Base-by-base conservation (phyloP, 2,113 vertebrate species). In the Calyptommatus sinebrachiatus region DNA sequence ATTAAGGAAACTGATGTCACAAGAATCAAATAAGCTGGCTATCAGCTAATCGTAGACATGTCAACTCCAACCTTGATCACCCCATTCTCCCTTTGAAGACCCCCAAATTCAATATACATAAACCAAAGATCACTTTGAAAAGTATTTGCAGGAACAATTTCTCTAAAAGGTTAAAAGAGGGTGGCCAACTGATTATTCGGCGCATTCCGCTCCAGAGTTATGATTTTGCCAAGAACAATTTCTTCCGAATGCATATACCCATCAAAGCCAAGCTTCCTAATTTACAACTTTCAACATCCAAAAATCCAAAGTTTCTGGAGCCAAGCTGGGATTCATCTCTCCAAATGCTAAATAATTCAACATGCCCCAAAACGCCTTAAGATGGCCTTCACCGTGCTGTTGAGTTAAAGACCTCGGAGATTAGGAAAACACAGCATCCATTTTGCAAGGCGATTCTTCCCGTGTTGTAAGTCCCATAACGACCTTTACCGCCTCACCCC, bases 371-470 rank as follows among this genome's bases (percentile, higher is more conserved):
- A 91, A 91, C 76, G 89, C 83, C 78, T 74, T 60, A 88, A 85
- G 91, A 93, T 88, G 71, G 92, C 89, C 93, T 93, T 91, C 75
- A 88, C 85, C 85, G 85, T 91, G 90, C 88, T 53, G 89, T 88
- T 96, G 93, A 95, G 94, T 95, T 95, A 95, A 95, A 95, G 91
- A 94, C 94, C 92, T 88, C 89, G 88, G 95, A 94, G 95, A 95
- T 85, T 89, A 90, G 92, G 87, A 88, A 91, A 94, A 94, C 90
- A 90, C 93, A 93, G 92, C 91, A 91, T 91, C 91, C 90, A 89
- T 89, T 91, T 93, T 87, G 0, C 71, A 90, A 91, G 92, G 80
- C 29, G 46, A 90, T 87, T 92, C 88, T 46, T 88, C 80, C 91
- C 91, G 85, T 53, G 87, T 90, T 94, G 92, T 89, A 91, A 92